phyloP scores from a whole-genome alignment of 2,113 vertebrate genomes.

The Lepisosteus oculatus region DNA sequence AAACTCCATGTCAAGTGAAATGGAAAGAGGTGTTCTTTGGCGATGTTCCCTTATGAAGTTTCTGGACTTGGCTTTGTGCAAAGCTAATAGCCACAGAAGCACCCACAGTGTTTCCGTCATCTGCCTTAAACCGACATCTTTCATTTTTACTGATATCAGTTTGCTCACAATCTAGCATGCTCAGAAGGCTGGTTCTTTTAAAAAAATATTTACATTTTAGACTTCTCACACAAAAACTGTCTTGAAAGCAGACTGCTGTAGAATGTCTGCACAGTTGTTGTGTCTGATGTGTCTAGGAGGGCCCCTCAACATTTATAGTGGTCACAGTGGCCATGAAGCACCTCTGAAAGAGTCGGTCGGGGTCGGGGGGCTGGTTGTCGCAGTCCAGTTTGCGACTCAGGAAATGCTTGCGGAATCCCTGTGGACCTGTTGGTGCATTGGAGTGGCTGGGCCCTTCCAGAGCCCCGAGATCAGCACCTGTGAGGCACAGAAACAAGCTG shows the following conservation, averaged over 20 bases:
- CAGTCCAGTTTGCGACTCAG: conserved; percentile 58
- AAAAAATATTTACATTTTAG: too few relatives aligned
- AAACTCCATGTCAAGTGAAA: too few relatives aligned
- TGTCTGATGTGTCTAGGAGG: conserved; percentile 37
- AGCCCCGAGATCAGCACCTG: conserved; percentile 49
- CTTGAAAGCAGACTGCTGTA: background rate
- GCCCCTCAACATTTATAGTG: conserved; percentile 52
- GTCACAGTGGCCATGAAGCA: conserved; percentile 68
- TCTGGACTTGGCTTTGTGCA: too few relatives aligned
- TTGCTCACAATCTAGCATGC: too few relatives aligned
- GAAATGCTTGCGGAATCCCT: conserved; percentile 59
- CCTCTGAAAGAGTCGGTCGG: conserved; percentile 57
- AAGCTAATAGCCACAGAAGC: too few relatives aligned
- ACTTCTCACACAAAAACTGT: too few relatives aligned
- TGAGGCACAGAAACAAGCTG: conserved; percentile 22
- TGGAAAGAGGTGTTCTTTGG: too few relatives aligned
- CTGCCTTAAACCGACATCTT: too few relatives aligned
- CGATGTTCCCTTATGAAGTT: too few relatives aligned
- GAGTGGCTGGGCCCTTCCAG: conserved; percentile 38
- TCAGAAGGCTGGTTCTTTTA: too few relatives aligned
- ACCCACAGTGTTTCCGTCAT: too few relatives aligned
- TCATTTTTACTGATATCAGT: too few relatives aligned
- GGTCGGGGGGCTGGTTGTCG: conserved; percentile 62
- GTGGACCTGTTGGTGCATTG: conserved; percentile 37
- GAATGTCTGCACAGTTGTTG: background rate